Conservation (phyloP, 2,113 vertebrate species). For the Lophochroa leadbeateri region DNA sequence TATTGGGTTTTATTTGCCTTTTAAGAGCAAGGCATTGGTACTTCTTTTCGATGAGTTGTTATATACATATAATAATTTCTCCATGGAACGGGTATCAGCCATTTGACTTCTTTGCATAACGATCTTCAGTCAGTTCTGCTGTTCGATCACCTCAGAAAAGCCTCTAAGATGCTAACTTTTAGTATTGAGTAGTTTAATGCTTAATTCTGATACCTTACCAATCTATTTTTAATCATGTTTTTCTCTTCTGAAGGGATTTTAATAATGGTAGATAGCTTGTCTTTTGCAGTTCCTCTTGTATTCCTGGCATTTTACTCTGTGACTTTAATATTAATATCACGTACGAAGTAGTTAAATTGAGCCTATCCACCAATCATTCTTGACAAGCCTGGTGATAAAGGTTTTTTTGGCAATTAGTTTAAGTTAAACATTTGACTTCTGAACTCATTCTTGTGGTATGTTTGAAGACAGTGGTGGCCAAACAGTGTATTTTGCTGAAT, state of each 20-base stretch:
- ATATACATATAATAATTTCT: background rate
- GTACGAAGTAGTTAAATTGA: slow-evolving; percentile 17
- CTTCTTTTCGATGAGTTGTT: background rate
- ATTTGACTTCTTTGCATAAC: background rate
- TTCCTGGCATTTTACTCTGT: background rate
- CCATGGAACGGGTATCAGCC: background rate
- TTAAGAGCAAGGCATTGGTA: background rate
- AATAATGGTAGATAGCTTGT: background rate
- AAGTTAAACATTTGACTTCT: slow-evolving; percentile 58
- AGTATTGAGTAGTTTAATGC: background rate
- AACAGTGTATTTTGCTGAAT: slow-evolving; percentile 34
- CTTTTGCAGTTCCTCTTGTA: background rate
- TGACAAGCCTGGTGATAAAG: slow-evolving; percentile 37
- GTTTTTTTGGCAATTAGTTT: slow-evolving; percentile 6
- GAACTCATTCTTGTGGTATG: slow-evolving; percentile 63
- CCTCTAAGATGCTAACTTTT: background rate
- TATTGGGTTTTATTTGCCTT: background rate
- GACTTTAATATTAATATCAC: background rate
- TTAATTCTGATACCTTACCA: background rate
- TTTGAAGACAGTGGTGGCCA: slow-evolving; percentile 33
- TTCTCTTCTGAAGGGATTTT: background rate
- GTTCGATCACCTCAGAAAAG: background rate
- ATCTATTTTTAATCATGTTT: background rate
- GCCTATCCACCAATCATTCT: slow-evolving; percentile 29
- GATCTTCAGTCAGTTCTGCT: background rate